Evolutionary conservation across 2,888 invertebrate species (phyloP).

Genomic region (Archips xylosteana): DNA sequence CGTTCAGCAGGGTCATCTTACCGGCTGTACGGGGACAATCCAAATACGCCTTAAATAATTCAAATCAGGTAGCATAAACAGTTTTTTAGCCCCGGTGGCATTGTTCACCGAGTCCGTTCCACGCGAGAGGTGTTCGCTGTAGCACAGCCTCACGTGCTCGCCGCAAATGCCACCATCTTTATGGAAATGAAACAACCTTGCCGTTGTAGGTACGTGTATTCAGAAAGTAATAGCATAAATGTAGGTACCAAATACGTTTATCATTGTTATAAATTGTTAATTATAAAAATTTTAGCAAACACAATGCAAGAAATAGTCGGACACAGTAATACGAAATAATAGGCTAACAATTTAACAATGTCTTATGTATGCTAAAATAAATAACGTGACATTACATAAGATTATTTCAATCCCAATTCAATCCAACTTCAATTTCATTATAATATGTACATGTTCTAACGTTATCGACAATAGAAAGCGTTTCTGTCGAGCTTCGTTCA

Average conservation of each 20-base stretch:
- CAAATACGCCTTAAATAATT: slow-evolving; percentile 41
- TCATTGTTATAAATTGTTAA: not conserved
- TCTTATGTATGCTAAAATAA: no score
- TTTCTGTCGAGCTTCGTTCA: no score
- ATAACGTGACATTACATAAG: no score
- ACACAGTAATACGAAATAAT: not conserved
- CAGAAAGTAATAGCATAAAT: not conserved
- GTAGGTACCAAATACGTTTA: not conserved
- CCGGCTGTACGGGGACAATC: slow-evolving; percentile 22
- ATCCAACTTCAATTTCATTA: no score
- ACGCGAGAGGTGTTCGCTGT: slow-evolving; percentile 8
- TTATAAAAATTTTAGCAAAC: not conserved
- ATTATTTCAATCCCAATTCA: no score
- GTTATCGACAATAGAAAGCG: no score
- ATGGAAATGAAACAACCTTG: slow-evolving; percentile 23
- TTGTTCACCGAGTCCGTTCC: slow-evolving; percentile 24
- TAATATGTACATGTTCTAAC: no score
- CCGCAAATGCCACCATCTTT: slow-evolving; percentile 18
- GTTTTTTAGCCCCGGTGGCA: slow-evolving; percentile 31
- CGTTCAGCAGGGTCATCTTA: slow-evolving; percentile 33
- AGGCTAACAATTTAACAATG: no score
- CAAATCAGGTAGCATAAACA: slow-evolving; percentile 41
- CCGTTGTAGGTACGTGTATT: slow-evolving; percentile 3
- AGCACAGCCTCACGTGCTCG: slow-evolving; percentile 13
- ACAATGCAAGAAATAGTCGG: not conserved